Conservation (phyloP, 2,888 invertebrate genomes). For the Perizoma flavofasciatum region DNA sequence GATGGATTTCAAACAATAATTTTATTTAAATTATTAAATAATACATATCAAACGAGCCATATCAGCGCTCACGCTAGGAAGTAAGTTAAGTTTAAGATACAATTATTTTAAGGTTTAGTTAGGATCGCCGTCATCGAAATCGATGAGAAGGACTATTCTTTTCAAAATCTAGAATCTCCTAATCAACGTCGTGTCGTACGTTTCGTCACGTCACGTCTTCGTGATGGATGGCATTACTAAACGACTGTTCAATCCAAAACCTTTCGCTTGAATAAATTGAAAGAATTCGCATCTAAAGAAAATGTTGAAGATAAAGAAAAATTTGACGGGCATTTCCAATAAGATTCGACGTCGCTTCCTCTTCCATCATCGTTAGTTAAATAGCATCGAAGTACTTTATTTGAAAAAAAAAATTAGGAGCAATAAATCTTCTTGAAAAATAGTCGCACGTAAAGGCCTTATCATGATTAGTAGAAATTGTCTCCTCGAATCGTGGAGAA, state of each 20-base stretch:
- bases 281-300: neutral
- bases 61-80: no score
- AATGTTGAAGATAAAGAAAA: neutral
- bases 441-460: no score
- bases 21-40: no score
- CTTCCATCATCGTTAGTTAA: slow-evolving; percentile 13
- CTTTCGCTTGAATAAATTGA: slow-evolving; percentile 1
- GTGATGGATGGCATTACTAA: slow-evolving; percentile 6
- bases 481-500: no score
- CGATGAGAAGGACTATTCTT: neutral
- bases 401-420: no score
- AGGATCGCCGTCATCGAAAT: no score
- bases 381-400: neutral
- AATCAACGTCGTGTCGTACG: neutral
- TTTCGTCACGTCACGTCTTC: no score
- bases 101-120: no score
- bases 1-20: no score
- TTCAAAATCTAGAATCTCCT: neutral
- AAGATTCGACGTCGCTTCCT: slow-evolving; percentile 4
- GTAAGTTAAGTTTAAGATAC: no score
- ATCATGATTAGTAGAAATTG: no score
- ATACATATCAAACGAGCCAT: no score
- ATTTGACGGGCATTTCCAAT: neutral
- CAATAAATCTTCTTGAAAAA: neutral
- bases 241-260: neutral